Evolutionary conservation across 1,140 invertebrate species (phyloP).

Genomic region (Scaptodrosophila lebanonensis): DNA sequence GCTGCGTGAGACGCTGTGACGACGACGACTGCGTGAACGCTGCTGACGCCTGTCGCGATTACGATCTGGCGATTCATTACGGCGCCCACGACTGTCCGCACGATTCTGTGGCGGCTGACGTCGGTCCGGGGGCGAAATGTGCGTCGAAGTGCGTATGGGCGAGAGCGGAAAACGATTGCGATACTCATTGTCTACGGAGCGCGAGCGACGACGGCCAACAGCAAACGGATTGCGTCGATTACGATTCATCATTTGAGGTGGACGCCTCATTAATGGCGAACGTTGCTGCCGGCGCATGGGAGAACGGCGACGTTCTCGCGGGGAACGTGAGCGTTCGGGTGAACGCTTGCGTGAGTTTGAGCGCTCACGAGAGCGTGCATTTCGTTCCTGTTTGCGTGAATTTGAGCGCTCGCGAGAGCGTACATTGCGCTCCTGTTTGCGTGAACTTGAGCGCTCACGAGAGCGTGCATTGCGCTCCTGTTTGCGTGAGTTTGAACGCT

Average conservation of each 20-base stretch:
- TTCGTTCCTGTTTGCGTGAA: slow-evolving; percentile 26
- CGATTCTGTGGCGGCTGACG: slow-evolving; percentile 40
- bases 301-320: slow-evolving; percentile 44
- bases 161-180: slow-evolving; percentile 65
- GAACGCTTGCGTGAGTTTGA: slow-evolving; percentile 1
- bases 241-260: slow-evolving; percentile 26
- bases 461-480: slow-evolving; percentile 22
- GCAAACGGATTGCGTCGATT: slow-evolving; percentile 61
- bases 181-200: slow-evolving; percentile 53
- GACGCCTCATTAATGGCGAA: slow-evolving; percentile 15
- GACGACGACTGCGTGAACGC: slow-evolving; percentile 43
- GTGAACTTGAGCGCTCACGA: background rate
- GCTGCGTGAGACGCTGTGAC: slow-evolving; percentile 46
- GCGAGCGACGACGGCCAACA: slow-evolving; percentile 57
- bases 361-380: background rate
- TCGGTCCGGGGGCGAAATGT: slow-evolving; percentile 38
- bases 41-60: slow-evolving; percentile 32
- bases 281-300: slow-evolving; percentile 47
- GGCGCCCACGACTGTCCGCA: slow-evolving; percentile 47
- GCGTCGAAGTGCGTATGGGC: slow-evolving; percentile 39
- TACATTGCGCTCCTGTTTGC: slow-evolving; percentile 9
- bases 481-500: slow-evolving; percentile 33
- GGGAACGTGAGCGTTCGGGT: slow-evolving; percentile 30
- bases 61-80: slow-evolving; percentile 15
- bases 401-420: slow-evolving; percentile 30